Base-by-base conservation (phyloP, 1,140 invertebrate genomes). In the Lanistes nyassanus region DNA sequence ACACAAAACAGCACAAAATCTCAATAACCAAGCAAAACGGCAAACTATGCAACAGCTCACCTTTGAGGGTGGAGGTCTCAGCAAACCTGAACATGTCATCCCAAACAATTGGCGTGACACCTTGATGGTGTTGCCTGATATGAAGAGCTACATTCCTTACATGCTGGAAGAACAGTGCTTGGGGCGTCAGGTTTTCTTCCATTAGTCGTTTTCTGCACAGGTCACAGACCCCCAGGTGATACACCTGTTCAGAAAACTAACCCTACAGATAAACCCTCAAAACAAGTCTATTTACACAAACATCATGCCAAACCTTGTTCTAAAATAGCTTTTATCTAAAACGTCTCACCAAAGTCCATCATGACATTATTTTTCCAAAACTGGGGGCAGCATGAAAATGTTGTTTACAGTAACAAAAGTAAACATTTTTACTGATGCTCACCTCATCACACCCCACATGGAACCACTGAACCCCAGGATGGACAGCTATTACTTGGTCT, bases 21-120 rank as follows among this genome's bases (percentile, higher is more conserved):
- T 39, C 37, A 51, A n/a, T 47, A 16, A 47, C 42, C 19, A 16
- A 47, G 42, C 2, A 47, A 0, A 47, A 3, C 5, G 1, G 42
- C 5, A 47, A 47, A 1, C 5, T 42, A 42, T 47, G 0, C 42
- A 47, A 47, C 47, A 31, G 11, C 34, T 21, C 53, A 75, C 64
- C 74, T 75, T 51, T 56, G 11, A 68, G 53, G 4, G 68, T 62
- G 36, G 81, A 75, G 16, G 81, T 58, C 53, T 86, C 84, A 67
- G 79, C 77, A 69, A 74, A 81, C 26, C 93, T 90, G 51, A 98
- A 85, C 95, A 98, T 98, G 86, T 99, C 97, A 84, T 98, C 96
- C 97, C 97, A 98, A 80, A 98, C 94, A 13, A 99, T 85, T 16
- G 95, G 91, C 47, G 91, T 92, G 29, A 95, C 89, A 23, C 83